Evolutionary conservation across 2,888 invertebrate genomes (phyloP), one percentile per base, ranked within the genome.

Genomic region (Dryocosmus kuriphilus): DNA sequence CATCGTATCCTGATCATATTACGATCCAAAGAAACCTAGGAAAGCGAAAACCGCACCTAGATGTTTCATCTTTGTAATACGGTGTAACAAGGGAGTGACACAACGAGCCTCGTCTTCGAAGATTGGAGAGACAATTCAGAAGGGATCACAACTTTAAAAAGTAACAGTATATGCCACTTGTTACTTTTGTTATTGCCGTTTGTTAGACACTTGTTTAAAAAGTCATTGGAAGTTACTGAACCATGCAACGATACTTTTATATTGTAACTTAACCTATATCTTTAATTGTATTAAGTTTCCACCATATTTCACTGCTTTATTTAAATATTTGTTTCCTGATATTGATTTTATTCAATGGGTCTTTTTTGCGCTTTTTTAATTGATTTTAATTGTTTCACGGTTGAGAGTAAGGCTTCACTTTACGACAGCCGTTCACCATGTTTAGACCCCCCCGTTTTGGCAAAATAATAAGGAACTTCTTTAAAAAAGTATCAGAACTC

Each of bases 71-170:
- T 11, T 32, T 30, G 32, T 46, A 71, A 71, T 8, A 71, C 30
- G 16, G 27, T 9, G 51, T 41, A 71, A 71, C n/a, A 71, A 71
- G n/a, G 51, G 51, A 71, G 71, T 71, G 32, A 51, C 71, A 51
- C 71, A 46, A 67, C 24, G 41, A 38, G 65, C n/a, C 24, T 65
- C 38, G n/a, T 24, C 41, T n/a, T n/a, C 51, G n/a, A 32, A 51
- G 9, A 71, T 55, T 51, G 51, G 7, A 32, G 3, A 22, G 35
- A 30, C 22, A 22, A 32, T 41, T 27, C 35, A 19, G 27, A 77
- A 41, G 46, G 30, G 22, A 57, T 32, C 19, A 30, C 19, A 14
- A 60, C 30, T 61, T 61, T 46, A 30, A 5, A 46, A 35, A 71
- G 71, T 71, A 71, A 71, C 27, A n/a, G 51, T 51, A n/a, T 22